A percentile compares a stretch with the other conserved stretches of the same genome.
Conservation (phyloP, 1,140 invertebrate species). For the Drosophila pallidifrons region DNA sequence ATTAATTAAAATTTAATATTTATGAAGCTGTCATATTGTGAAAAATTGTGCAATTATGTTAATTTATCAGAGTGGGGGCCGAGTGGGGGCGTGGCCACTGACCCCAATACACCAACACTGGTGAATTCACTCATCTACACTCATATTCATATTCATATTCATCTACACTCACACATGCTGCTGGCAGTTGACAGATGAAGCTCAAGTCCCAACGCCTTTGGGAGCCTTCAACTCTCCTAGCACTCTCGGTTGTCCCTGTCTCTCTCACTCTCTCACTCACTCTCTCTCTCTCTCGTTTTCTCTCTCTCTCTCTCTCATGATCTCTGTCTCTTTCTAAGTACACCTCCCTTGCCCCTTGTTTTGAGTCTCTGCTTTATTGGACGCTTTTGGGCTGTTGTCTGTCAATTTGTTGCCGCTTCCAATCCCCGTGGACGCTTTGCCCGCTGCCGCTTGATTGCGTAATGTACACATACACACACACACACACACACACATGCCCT, state of each 20-base stretch:
- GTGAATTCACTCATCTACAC: neutral
- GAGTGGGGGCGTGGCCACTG: neutral
- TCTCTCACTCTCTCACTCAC: neutral
- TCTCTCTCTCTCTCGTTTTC: neutral
- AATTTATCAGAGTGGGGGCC: constrained; percentile 42
- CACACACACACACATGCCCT: constrained; percentile 6
- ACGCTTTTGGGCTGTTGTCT: constrained; percentile 38
- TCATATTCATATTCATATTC: too few species aligned
- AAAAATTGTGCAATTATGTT: constrained; percentile 63
- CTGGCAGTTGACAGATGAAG: constrained; percentile 47
- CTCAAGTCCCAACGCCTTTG: constrained; percentile 14
- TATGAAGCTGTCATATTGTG: constrained; percentile 63
- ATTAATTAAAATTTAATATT: constrained; percentile 80
- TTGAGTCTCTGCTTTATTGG: constrained; percentile 15
- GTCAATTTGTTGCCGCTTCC: constrained; percentile 55
- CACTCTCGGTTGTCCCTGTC: neutral
- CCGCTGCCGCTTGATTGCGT: constrained; percentile 58
- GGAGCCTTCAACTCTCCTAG: constrained; percentile 8
- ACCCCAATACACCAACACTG: constrained; percentile 1
- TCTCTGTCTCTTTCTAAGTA: constrained; percentile 1
- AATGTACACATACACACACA: constrained; percentile 49
- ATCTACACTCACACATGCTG: constrained; percentile 19
- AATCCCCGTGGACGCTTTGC: constrained; percentile 54
- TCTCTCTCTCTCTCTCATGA: neutral
- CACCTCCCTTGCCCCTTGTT: neutral